phyloP scores from a whole-genome alignment of 2,888 invertebrate genomes.

The Lycophotia porphyrea region DNA sequence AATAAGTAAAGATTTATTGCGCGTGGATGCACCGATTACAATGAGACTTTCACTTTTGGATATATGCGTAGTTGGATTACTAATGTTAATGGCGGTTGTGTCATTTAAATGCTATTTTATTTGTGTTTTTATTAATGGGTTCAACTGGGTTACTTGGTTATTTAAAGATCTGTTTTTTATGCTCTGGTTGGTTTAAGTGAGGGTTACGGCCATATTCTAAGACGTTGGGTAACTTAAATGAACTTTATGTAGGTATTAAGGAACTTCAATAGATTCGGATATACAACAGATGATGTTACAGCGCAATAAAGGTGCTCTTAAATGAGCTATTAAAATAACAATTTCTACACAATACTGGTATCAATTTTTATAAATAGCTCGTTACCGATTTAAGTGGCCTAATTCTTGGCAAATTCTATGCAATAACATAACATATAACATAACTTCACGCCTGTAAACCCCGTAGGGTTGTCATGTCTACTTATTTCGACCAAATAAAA shows the following conservation, averaged over 20 bases:
- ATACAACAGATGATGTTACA: not conserved
- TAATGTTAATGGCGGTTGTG: conserved; percentile 45
- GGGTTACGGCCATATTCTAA: not conserved
- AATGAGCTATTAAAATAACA: not conserved
- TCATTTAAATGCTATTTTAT: conserved; percentile 48
- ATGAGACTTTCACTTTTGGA: conserved; percentile 48
- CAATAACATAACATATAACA: too few relatives aligned
- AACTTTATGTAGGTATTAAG: not conserved
- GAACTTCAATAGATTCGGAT: not conserved
- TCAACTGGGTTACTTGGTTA: not conserved
- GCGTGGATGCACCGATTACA: conserved; percentile 31
- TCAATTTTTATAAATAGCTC: not conserved
- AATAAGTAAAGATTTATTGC: conserved; percentile 37
- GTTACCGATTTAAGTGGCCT: not conserved
- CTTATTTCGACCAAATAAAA: too few relatives aligned
- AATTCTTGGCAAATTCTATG: not conserved
- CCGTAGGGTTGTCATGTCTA: too few relatives aligned
- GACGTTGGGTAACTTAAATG: not conserved
- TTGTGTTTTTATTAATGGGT: conserved; percentile 33
- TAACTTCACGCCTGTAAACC: too few relatives aligned
- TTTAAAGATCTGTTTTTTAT: conserved; percentile 5
- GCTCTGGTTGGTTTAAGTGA: conserved; percentile 35
- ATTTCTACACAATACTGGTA: not conserved
- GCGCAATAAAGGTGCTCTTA: not conserved
- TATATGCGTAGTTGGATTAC: conserved; percentile 12